These are phyloP conservation scores for Cynaeus angustus DNA, from an alignment of 2,888 invertebrate genomes.

Conservation along the genomic window DNA sequence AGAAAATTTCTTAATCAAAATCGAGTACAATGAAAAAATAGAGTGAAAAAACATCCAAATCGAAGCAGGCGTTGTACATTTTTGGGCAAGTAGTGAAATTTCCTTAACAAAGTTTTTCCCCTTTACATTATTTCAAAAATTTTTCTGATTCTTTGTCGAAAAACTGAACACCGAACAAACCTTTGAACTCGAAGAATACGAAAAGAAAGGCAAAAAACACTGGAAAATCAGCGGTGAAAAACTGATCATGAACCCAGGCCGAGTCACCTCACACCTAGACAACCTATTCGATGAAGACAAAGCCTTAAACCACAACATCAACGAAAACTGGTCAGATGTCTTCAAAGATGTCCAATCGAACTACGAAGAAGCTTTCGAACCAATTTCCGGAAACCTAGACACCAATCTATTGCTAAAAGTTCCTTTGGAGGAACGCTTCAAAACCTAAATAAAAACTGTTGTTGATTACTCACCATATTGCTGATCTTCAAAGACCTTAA, in stretches of 20 bases:
- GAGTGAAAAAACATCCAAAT: too few relatives aligned
- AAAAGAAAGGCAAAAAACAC: slow-evolving; percentile 14
- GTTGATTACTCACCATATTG: slow-evolving; percentile 76
- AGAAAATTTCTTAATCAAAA: too few relatives aligned
- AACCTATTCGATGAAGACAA: slow-evolving; percentile 63
- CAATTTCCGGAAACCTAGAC: slow-evolving; percentile 65
- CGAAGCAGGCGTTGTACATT: too few relatives aligned
- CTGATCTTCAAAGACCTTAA: slow-evolving; percentile 84
- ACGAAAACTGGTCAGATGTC: slow-evolving; percentile 46
- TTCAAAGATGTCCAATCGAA: slow-evolving; percentile 73
- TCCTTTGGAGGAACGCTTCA: not conserved
- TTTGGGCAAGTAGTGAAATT: too few relatives aligned
- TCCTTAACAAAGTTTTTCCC: too few relatives aligned
- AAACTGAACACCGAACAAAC: not conserved
- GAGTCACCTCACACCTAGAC: slow-evolving; percentile 59
- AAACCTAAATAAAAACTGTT: not conserved
- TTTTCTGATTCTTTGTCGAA: too few relatives aligned
- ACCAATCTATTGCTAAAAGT: not conserved
- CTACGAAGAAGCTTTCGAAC: slow-evolving; percentile 78
- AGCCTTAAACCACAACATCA: slow-evolving; percentile 4
- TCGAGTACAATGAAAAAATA: too few relatives aligned
- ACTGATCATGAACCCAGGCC: not conserved
- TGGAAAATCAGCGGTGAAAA: not conserved
- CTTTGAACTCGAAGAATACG: slow-evolving; percentile 20
- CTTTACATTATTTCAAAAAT: too few relatives aligned